Evolutionary conservation across 2,113 vertebrate species (phyloP), one percentile per base, ranked within the genome.

Genomic region (Pithys albifrons): DNA sequence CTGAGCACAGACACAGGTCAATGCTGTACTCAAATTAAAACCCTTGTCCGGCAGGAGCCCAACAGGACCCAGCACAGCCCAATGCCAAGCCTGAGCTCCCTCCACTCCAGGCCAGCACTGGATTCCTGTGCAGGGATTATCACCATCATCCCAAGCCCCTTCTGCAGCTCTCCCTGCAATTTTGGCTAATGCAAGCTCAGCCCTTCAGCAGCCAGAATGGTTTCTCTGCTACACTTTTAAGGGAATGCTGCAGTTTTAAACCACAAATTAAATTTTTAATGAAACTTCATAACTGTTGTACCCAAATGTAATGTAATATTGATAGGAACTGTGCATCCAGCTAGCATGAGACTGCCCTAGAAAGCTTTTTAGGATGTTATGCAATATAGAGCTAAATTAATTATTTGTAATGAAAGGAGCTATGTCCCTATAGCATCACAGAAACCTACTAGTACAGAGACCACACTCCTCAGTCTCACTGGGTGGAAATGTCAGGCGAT

Each of bases 241-340:
- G 95, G 75, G 95, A 97, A 92, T 45, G 43, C 96, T 96, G 96
- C 97, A 97, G 97, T 97, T 97, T 97, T 94, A 97, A 97, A 93
- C 97, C 97, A 95, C 97, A 96, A 96, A 97, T 98, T 98, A 97
- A 98, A 98, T 98, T 98, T 98, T 98, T 98, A 97, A 98, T 98
- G 98, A 97, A 96, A 92, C 96, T 97, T 97, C 98, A 96, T 93
- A 96, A 96, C 95, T 77, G 96, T 84, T 80, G 97, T 90, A 96
- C 96, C 97, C 46, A 74, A 97, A 89, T 81, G 95, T 95, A 69
- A 96, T 98, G 97, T 96, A 97, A 96, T 97, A 98, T 97, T 97
- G 98, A 98, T 98, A 97, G 96, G 91, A 80, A 75, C 95, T 85
- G 91, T 89, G 97, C 93, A 98, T 96, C 96, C 95, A 69, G 96